Conservation (phyloP, 1,140 invertebrate species). For the Varroa destructor region DNA sequence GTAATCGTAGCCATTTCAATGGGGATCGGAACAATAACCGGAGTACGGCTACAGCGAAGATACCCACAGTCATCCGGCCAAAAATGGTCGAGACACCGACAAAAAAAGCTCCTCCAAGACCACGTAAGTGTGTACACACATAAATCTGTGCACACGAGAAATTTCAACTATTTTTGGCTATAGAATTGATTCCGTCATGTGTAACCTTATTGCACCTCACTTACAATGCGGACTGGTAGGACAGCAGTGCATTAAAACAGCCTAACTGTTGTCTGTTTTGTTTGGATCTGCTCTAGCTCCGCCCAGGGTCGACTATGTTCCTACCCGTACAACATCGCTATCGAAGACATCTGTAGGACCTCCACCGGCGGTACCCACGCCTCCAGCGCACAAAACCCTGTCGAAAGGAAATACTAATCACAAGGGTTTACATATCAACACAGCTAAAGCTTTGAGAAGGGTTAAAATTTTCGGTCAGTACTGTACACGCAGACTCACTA, state of each 20-base stretch:
- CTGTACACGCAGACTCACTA: too few species aligned
- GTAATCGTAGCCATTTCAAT: too few species aligned
- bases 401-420: not conserved
- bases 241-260: too few species aligned
- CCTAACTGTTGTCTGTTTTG: too few species aligned
- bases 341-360: not conserved
- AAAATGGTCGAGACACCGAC: constrained; percentile 21
- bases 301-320: constrained; percentile 1
- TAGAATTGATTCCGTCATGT: too few species aligned
- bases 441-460: constrained; percentile 5
- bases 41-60: not conserved
- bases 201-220: too few species aligned
- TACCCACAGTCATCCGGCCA: constrained; percentile 16
- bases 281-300: constrained; percentile 4
- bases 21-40: constrained; percentile 24
- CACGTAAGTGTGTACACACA: not conserved
- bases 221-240: too few species aligned
- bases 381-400: not conserved
- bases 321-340: constrained; percentile 3
- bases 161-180: too few species aligned
- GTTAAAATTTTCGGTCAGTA: constrained; percentile 23
- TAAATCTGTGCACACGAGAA: too few species aligned
- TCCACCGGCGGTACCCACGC: constrained; percentile 2
- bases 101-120: constrained; percentile 10
- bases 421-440: constrained; percentile 4